Evolutionary conservation across 2,113 vertebrate species (phyloP), one percentile per base, ranked within the genome.

Genomic region (Lepus americanus): DNA sequence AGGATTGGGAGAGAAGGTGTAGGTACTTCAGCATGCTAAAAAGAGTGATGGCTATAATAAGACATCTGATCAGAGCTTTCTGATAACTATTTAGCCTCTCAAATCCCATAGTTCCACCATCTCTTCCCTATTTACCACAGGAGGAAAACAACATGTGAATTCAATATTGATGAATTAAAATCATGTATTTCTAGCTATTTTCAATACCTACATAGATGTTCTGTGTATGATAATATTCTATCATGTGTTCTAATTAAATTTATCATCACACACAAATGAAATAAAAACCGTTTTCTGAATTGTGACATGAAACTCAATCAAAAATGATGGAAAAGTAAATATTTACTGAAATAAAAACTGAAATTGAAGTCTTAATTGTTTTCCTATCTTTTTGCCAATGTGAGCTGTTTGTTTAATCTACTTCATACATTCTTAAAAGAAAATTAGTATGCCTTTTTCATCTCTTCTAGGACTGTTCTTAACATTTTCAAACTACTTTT

Each of bases 211-310:
- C 72, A 67, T 66, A 77, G 1, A n/a, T 33, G 3, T 93, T 66
- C 27, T 59, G 5, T 79, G 6, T 70, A 55, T 70, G 72, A 63
- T 29, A 33, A 11, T 74, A 70, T 69, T 67, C 12, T 87, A 14
- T 63, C 55, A 33, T 53, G 17, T 82, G 25, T 82, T 93, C 23
- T 87, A 89, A 53, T 82, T 31, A 92, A 59, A 76, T 84, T 91
- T 86, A 49, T 23, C 19, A 80, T 70, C 19, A 31, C 8, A 51
- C 16, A 39, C 14, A 72, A 81, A 70, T 70, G 25, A 76, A 74
- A 73, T 73, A 12, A 36, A 85, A 70, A 39, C 1, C 64, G 10
- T 55, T 63, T 80, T 84, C 31, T 85, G 12, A 88, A 79, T 64
- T 83, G 1, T 17, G 88, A 80, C 13, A 84, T 90, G 82, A 25